A percentile compares a stretch with the other conserved stretches of the same genome.
These are phyloP conservation scores for Ypsolopha sequella DNA, from an alignment of 2,888 invertebrate genomes.

Conservation along the genomic window DNA sequence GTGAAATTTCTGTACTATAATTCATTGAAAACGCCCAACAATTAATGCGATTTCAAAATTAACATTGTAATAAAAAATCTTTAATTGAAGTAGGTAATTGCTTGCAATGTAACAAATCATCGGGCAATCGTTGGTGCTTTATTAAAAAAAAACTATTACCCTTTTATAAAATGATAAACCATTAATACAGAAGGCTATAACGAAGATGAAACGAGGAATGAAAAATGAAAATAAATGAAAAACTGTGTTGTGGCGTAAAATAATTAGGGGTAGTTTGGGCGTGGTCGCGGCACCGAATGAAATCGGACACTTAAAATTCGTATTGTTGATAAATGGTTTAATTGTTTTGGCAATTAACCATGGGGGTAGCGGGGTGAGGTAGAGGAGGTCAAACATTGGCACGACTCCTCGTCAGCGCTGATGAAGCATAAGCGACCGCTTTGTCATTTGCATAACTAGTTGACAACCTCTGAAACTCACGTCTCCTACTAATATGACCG, in stretches of 20 bases:
- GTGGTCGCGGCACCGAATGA: conserved; percentile 19
- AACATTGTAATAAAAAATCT: too few relatives aligned
- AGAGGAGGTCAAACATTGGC: conserved; percentile 9
- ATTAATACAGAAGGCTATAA: not conserved
- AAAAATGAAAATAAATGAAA: conserved; percentile 22
- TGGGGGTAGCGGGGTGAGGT: conserved; percentile 9
- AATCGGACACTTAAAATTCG: conserved; percentile 35
- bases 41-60: too few relatives aligned
- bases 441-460: conserved; percentile 13
- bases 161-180: not conserved
- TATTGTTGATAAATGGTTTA: conserved; percentile 27
- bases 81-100: too few relatives aligned
- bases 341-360: conserved; percentile 17
- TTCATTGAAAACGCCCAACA: too few relatives aligned
- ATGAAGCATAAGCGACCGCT: conserved; percentile 9
- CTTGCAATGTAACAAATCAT: not conserved
- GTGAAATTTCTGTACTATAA: too few relatives aligned
- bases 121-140: not conserved
- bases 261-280: conserved; percentile 25
- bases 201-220: conserved; percentile 12
- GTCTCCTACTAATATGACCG: too few relatives aligned
- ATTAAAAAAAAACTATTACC: not conserved
- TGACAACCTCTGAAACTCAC: conserved; percentile 4
- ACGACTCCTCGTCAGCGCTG: conserved; percentile 4
- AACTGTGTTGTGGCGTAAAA: conserved; percentile 20